Base-by-base conservation (phyloP, 1,140 invertebrate genomes). In the Caligus rogercresseyi region DNA sequence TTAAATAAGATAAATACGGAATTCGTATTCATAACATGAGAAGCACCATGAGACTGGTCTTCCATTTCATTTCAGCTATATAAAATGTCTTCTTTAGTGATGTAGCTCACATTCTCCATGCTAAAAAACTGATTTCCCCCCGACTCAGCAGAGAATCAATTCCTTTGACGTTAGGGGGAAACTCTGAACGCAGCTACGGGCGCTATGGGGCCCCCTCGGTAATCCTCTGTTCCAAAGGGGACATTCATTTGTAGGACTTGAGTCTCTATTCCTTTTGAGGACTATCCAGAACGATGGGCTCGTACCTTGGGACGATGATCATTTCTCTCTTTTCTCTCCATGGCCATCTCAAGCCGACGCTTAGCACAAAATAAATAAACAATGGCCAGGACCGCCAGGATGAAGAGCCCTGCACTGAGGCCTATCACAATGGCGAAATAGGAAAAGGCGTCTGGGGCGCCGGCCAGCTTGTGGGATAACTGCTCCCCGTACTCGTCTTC, bases 91-190 rank as follows among this genome's bases (percentile, higher is more conserved):
- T 63, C 61, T 15, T 63, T 56, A 13, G 61, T 63, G 19, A 63
- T 63, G 24, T 63, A 63, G 53, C 61, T 63, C 15, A 63, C 52
- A 53, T 55, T 63, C n/a, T 63, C 61, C 2, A 63, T 51, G 20
- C 20, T 58, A 57, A 63, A 63, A 4, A n/a, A 18, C n/a, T 21
- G 43, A 62, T 57, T 26, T 1, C 16, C 18, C 16, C 21, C 58
- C 2, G 18, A 18, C 15, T 31, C n/a, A n/a, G 18, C 7, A 18
- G 16, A 16, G 26, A 16, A 14, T 43, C 26, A 19, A 54, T 54
- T 54, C 21, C 53, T 54, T 54, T 54, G 4, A 16, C 21, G n/a
- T 54, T 13, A 51, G 13, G n/a, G 43, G 43, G 43, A 51, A 51
- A 14, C 13, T 13, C n/a, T 51, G n/a, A n/a, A n/a, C n/a, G n/a